phyloP scores from a whole-genome alignment of 2,888 invertebrate genomes.

The Xylocampa areola region DNA sequence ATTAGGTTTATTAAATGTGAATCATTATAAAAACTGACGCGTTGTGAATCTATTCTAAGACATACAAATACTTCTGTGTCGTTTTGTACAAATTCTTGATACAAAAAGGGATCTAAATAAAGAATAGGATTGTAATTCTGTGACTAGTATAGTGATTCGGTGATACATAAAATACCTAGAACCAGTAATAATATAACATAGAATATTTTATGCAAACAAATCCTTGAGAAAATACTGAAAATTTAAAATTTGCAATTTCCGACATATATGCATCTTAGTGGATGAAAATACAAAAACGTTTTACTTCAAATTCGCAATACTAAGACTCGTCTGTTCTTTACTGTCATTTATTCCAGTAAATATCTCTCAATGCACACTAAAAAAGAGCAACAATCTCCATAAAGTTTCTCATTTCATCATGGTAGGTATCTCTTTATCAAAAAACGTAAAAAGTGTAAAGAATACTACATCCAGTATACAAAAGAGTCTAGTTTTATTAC shows the following conservation, averaged over 20 bases:
- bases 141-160: too few species aligned
- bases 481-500: conserved; percentile 10
- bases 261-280: too few species aligned
- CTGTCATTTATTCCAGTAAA: conserved; percentile 19
- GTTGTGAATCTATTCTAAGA: too few species aligned
- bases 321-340: conserved; percentile 18
- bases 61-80: too few species aligned
- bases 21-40: too few species aligned
- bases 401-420: conserved; percentile 40
- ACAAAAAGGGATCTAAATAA: too few species aligned
- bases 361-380: conserved; percentile 15
- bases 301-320: conserved; percentile 4
- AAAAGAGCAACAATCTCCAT: conserved; percentile 56
- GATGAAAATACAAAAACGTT: not conserved
- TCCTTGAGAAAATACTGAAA: conserved; percentile 5
- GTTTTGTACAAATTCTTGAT: not conserved
- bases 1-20: too few species aligned
- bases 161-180: not conserved
- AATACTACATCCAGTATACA: conserved; percentile 10
- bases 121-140: too few species aligned
- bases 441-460: too few species aligned
- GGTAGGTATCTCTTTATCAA: conserved; percentile 24
- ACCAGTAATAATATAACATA: not conserved
- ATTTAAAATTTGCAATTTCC: not conserved
- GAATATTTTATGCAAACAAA: conserved; percentile 17